A percentile compares a stretch with the other conserved stretches of the same genome.
These are phyloP conservation scores for Naso thynnoides DNA, from an alignment of 2,797 vertebrate species.

Conservation along the genomic window DNA sequence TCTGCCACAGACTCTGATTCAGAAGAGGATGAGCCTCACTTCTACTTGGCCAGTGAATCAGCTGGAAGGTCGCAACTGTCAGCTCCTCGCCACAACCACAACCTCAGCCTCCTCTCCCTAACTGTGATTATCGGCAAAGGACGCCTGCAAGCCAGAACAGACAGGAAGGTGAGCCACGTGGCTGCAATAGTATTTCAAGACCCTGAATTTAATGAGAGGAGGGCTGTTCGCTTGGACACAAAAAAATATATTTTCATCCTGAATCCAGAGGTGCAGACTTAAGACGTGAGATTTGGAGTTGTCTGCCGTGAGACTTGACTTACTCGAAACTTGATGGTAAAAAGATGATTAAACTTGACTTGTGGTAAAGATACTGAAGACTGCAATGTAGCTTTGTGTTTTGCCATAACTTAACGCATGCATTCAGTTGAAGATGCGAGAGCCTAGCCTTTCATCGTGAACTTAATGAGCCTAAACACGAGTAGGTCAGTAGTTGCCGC, in stretches of 20 bases:
- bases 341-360: background rate
- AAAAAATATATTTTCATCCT: background rate
- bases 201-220: background rate
- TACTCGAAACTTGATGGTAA: background rate
- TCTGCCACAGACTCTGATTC: slow-evolving; percentile 90
- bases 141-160: slow-evolving; percentile 89
- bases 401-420: too few species aligned
- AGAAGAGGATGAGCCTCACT: slow-evolving; percentile 90
- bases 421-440: too few species aligned
- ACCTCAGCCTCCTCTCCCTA: slow-evolving; percentile 87
- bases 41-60: slow-evolving; percentile 82
- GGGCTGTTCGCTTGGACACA: too few species aligned
- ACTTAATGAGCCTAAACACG: too few species aligned
- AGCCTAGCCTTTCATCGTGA: too few species aligned
- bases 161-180: slow-evolving; percentile 86
- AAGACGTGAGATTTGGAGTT: background rate
- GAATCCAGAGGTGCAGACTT: background rate
- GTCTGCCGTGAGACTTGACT: background rate
- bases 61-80: slow-evolving; percentile 65
- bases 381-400: too few species aligned
- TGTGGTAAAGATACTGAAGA: too few species aligned
- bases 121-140: slow-evolving; percentile 89
- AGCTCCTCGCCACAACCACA: slow-evolving; percentile 76
- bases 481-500: too few species aligned
- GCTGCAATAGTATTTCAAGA: background rate